Percentiles rank a stretch among this genome's conserved stretches.
These are phyloP conservation scores for Euplagia quadripunctaria DNA, from an alignment of 2,888 invertebrate genomes.

Conservation along the genomic window DNA sequence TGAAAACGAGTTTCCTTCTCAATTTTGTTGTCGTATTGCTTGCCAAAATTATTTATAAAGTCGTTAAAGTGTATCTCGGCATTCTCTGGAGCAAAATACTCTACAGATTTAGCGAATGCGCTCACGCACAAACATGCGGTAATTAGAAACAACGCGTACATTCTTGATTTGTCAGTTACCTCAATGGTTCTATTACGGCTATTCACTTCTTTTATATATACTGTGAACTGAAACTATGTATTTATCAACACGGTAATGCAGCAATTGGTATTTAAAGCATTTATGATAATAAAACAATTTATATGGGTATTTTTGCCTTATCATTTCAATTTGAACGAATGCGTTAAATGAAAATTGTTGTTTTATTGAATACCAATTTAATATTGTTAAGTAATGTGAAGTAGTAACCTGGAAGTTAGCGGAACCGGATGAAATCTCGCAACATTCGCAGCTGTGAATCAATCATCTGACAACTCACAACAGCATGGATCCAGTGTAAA, in stretches of 20 bases:
- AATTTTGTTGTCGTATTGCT: constrained; percentile 16
- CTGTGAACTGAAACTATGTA: background rate
- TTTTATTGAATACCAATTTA: too few species aligned
- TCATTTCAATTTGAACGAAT: too few species aligned
- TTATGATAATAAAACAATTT: too few species aligned
- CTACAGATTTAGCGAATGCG: background rate
- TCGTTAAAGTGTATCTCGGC: constrained; percentile 28
- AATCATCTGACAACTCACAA: too few species aligned
- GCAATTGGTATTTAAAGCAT: too few species aligned
- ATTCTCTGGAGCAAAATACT: constrained; percentile 16
- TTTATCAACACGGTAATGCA: background rate
- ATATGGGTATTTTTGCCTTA: too few species aligned
- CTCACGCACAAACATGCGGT: constrained; percentile 10
- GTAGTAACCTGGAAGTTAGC: too few species aligned
- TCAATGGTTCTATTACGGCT: background rate
- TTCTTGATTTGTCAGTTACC: background rate
- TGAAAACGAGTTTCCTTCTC: constrained; percentile 30
- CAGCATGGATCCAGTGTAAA: too few species aligned
- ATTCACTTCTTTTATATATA: background rate
- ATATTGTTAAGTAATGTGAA: too few species aligned
- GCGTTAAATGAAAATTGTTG: too few species aligned
- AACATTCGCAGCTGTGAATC: too few species aligned
- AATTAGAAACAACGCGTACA: constrained; percentile 20
- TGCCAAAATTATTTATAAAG: constrained; percentile 22
- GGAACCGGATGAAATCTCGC: too few species aligned